Evolutionary conservation across 2,113 vertebrate species (phyloP).

Genomic region (Gambusia affinis): DNA sequence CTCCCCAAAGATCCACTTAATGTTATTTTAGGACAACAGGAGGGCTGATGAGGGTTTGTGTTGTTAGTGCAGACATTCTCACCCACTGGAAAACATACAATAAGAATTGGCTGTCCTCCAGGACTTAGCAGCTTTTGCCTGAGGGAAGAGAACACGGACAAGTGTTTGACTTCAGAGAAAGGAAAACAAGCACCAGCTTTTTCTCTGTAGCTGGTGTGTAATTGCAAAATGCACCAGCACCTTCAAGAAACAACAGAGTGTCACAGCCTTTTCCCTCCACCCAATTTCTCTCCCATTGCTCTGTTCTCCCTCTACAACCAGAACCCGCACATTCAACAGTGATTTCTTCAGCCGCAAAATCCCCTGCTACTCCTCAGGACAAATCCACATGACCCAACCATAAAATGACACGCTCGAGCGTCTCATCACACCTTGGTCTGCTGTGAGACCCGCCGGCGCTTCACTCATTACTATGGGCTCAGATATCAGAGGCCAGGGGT

Average conservation of each 20-base stretch:
- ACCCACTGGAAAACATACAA: constrained; percentile 36
- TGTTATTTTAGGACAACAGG: too few relatives aligned
- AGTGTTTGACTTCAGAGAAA: constrained; percentile 22
- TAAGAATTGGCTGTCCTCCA: constrained; percentile 39
- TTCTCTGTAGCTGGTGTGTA: constrained; percentile 4
- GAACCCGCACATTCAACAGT: constrained; percentile 19
- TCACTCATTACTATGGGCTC: constrained; percentile 39
- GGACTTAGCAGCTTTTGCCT: constrained; percentile 16
- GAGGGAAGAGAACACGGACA: not conserved
- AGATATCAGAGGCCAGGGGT: constrained; percentile 12
- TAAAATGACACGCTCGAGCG: constrained; percentile 34
- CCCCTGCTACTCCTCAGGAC: constrained; percentile 22
- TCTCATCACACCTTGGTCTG: constrained; percentile 27
- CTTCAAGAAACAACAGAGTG: constrained; percentile 20
- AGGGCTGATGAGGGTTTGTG: constrained; percentile 23
- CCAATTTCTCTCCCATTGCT: not conserved
- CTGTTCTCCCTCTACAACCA: constrained; percentile 14
- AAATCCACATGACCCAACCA: constrained; percentile 44
- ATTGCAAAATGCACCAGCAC: constrained; percentile 15
- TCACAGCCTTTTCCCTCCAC: not conserved
- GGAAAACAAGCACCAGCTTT: not conserved
- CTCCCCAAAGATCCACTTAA: too few relatives aligned
- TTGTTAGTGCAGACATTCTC: constrained; percentile 13
- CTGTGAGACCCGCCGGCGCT: constrained; percentile 22
- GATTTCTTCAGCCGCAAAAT: constrained; percentile 37